Evolutionary conservation across 1,140 invertebrate genomes (phyloP).

Genomic region (Lineus longissimus): DNA sequence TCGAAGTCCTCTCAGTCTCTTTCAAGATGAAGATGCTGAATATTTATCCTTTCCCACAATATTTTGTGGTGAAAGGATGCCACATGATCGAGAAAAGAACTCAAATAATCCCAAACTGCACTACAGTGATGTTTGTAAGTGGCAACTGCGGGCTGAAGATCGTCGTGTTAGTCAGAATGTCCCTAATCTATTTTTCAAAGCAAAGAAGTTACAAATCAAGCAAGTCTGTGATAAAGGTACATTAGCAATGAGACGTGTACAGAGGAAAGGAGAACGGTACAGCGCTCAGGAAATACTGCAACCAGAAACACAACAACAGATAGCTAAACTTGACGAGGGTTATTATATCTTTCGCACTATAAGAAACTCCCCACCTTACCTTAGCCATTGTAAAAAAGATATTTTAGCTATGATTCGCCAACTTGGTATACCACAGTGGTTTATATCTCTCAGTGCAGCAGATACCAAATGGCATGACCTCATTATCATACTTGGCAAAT

Average conservation of each 20-base stretch:
- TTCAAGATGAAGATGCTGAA: slow-evolving; percentile 21
- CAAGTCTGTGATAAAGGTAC: slow-evolving; percentile 18
- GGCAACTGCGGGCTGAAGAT: slow-evolving; percentile 20
- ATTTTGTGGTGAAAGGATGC: slow-evolving; percentile 22
- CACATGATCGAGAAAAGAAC: slow-evolving; percentile 6
- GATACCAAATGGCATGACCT: slow-evolving; percentile 6
- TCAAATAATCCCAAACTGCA: slow-evolving; percentile 8
- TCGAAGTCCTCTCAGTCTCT: slow-evolving; percentile 17
- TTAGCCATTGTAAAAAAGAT: background rate
- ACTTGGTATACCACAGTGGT: slow-evolving; percentile 1
- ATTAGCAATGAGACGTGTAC: background rate
- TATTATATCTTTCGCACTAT: background rate
- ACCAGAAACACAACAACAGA: slow-evolving; percentile 10
- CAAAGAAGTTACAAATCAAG: slow-evolving; percentile 27
- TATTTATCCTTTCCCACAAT: slow-evolving; percentile 24
- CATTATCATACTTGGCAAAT: background rate
- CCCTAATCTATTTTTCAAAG: slow-evolving; percentile 3
- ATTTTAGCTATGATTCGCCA: slow-evolving; percentile 1
- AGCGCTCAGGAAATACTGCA: background rate
- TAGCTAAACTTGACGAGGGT: slow-evolving; percentile 10
- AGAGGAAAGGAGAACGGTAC: background rate
- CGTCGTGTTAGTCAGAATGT: slow-evolving; percentile 13
- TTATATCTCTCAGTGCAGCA: slow-evolving; percentile 3
- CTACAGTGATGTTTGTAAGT: slow-evolving; percentile 21
- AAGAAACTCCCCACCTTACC: slow-evolving; percentile 1